These are phyloP conservation scores for Procambarus virginalis DNA, from an alignment of 1,140 invertebrate species.

Conservation along the genomic window DNA sequence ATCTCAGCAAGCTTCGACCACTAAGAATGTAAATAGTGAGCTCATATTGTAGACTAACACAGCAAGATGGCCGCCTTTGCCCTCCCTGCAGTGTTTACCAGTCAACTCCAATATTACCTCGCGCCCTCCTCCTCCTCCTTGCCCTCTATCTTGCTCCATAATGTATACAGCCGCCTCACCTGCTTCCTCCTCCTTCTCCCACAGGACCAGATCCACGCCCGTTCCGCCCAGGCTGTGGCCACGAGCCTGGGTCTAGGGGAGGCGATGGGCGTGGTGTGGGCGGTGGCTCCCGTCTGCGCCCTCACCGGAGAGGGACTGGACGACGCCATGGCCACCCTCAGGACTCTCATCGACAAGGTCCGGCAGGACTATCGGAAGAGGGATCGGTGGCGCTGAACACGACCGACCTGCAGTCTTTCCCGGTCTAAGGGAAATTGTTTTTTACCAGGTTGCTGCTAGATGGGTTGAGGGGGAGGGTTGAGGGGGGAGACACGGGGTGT, in stretches of 20 bases:
- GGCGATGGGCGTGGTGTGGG: constrained; percentile 68
- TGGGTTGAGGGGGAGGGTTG: not conserved
- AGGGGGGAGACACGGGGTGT: not conserved
- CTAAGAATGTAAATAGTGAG: too few relatives aligned
- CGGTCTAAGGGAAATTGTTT: not conserved
- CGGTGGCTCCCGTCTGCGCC: constrained; percentile 64
- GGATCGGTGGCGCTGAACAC: constrained; percentile 56
- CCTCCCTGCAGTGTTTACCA: too few relatives aligned
- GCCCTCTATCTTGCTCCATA: too few relatives aligned
- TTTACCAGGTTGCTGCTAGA: not conserved
- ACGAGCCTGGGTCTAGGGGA: constrained; percentile 59
- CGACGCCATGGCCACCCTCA: constrained; percentile 52
- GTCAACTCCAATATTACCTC: too few relatives aligned
- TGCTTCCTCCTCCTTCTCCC: too few relatives aligned
- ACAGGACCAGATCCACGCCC: constrained; percentile 58
- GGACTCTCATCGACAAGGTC: constrained; percentile 57
- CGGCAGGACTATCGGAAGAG: constrained; percentile 57
- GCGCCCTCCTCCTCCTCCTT: too few relatives aligned
- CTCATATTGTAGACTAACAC: too few relatives aligned
- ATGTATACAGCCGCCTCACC: too few relatives aligned
- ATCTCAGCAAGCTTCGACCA: too few relatives aligned
- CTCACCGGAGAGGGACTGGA: constrained; percentile 67
- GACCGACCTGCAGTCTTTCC: not conserved
- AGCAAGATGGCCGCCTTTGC: too few relatives aligned
- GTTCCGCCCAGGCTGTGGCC: constrained; percentile 55